phyloP scores from a whole-genome alignment of 2,797 vertebrate species.

The Chiroxiphia lanceolata region DNA sequence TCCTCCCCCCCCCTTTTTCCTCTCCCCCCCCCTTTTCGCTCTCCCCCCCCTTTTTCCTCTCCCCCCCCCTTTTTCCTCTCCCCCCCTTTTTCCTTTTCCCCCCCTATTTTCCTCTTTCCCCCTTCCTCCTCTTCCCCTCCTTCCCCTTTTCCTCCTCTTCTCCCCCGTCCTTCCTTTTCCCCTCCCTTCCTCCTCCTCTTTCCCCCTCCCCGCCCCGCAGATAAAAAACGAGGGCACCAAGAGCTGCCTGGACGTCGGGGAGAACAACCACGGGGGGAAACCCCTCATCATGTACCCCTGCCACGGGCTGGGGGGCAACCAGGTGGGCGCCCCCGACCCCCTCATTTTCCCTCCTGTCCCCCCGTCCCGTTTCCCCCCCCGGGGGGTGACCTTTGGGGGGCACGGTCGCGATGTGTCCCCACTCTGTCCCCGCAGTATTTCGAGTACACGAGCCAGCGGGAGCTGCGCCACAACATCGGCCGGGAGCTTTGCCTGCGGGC shows the following conservation, averaged over 20 bases:
- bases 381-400: too few species aligned
- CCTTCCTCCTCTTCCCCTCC: accelerated
- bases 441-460: slow-evolving; percentile 87
- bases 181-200: too few species aligned
- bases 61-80: too few species aligned
- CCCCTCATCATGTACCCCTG: slow-evolving; percentile 92
- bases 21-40: neutral
- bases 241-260: slow-evolving; percentile 89
- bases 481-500: slow-evolving; percentile 91
- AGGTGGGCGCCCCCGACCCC: slow-evolving; percentile 75
- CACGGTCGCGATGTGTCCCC: neutral
- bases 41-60: accelerated
- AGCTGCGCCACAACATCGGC: slow-evolving; percentile 92
- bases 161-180: accelerated
- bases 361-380: neutral
- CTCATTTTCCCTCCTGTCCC: neutral
- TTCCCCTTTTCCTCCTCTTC: accelerated
- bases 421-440: slow-evolving; percentile 83
- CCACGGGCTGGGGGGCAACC: slow-evolving; percentile 96
- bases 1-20: too few species aligned
- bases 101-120: accelerated
- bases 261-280: slow-evolving; percentile 85
- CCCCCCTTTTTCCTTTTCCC: too few species aligned
- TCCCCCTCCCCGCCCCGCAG: slow-evolving; percentile 58
- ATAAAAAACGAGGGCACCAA: slow-evolving; percentile 84